Base-by-base conservation (phyloP, 2,888 invertebrate species). In the Cosmopolites sordidus region DNA sequence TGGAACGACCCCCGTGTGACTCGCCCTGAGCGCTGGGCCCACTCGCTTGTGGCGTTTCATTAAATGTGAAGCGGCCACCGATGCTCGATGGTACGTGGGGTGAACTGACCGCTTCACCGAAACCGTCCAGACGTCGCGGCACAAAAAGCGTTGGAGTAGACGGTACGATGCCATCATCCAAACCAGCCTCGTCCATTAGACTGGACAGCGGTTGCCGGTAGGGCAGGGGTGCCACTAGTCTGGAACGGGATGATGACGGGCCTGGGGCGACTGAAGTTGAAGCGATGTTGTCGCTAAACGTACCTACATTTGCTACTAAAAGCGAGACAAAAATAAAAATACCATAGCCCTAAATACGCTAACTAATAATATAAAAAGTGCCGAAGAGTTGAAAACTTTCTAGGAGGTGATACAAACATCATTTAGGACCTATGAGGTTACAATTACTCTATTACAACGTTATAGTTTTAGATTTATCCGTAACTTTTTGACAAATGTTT, bases 21-120 rank as follows among this genome's bases (percentile, higher is more conserved):
- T 51, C 17, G 41, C 40, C 38, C 18, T 43, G n/a, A 39, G 18
- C 12, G 43, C 38, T 15, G 12, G 44, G 9, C 29, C 48, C 42
- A 11, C 30, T 38, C 15, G 37, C 49, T 30, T 48, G 27, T 5
- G 73, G 69, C 3, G 79, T 73, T 62, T 84, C 85, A 51, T 80
- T 79, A 65, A 84, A 85, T 14, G 80, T 82, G 65, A 86, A 87
- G 60, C 84, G 77, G 46, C 81, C 80, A 58, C 73, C 74, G 52
- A 75, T 74, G 58, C 73, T 73, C 53, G 75, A 72, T 2, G 82
- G 82, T 18, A 87, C 84, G 75, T 87, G 84, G 6, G 94, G 94
- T 0, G 94, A 94, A 70, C 92, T 92, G 30, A 94, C 89, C 40
- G 92, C 92, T 71, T 93, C 92, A 33, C 92, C 90, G 75, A 92